Evolutionary conservation across 1,140 invertebrate species (phyloP), one percentile per base, ranked within the genome.

Genomic region (Eulimnadia texana): DNA sequence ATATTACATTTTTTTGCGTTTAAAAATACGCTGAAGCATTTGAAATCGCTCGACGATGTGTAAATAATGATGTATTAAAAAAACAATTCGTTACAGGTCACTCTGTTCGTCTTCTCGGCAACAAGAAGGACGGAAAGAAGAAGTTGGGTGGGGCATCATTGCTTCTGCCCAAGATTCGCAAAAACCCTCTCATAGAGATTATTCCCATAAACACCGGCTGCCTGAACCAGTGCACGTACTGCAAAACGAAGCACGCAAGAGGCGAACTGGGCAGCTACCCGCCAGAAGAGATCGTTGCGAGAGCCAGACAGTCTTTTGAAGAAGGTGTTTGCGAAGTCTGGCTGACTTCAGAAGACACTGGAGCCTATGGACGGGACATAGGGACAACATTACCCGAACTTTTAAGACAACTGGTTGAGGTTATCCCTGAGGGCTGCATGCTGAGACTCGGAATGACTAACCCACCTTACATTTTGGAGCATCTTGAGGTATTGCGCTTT

Each of bases 171-270:
- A 99, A 99, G 78, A 86, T 98, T 9, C 76, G 96, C 57, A 86
- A 88, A 70, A 99, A 99, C 77, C 90, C 92, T 3, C 76, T 98
- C 0, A 89, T 99, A 64, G 96, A 99, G 79, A 98, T 99, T 57
- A 95, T 99, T 64, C 83, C 96, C 0, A 96, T 99, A 16, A 98
- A 93, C 72, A 97, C 93, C 1, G 96, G 94, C 0, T 99, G 96
- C 70, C 74, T 99, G 3, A 99, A 99, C 76, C 90, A 97, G 67
- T 99, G 96, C 71, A 98, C 95, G 0, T 99, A 98, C 71, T 98
- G 95, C 70, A 98, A 98, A 74, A 99, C 95, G 0, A 98, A 98
- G 72, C 92, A 96, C 74, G 95, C 95, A 0, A 74, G 95, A 64
- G 96, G 96, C 0, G 88, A 98, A 70, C 72, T 99, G 1, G 93